A percentile compares a stretch with the other conserved stretches of the same genome.
These are phyloP conservation scores for Pristionchus mayeri DNA, from an alignment of 2,888 invertebrate species.

Conservation along the genomic window DNA sequence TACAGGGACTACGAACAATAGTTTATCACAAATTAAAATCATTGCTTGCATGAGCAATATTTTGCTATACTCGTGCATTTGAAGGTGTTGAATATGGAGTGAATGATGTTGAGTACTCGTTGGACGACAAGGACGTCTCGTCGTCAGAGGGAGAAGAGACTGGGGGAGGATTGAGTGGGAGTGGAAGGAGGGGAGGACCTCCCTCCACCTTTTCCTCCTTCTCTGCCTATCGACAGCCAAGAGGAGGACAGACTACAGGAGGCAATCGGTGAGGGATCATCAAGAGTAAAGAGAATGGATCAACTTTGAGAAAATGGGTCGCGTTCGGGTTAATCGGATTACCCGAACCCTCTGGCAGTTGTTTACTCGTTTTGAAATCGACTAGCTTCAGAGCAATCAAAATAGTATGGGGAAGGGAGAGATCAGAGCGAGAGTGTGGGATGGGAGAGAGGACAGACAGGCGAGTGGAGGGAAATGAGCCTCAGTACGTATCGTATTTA, in stretches of 20 bases:
- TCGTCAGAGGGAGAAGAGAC: slow-evolving; percentile 22
- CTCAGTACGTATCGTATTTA: too few relatives aligned
- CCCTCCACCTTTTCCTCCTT: slow-evolving; percentile 40
- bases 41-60: background rate
- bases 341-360: too few relatives aligned
- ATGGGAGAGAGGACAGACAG: too few relatives aligned
- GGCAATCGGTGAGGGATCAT: background rate
- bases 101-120: slow-evolving; percentile 58
- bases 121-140: slow-evolving; percentile 61
- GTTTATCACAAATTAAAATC: too few relatives aligned
- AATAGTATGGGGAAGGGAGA: too few relatives aligned
- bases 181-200: slow-evolving; percentile 41
- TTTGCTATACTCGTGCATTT: background rate
- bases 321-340: too few relatives aligned
- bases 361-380: too few relatives aligned
- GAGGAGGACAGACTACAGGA: slow-evolving; percentile 20
- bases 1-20: too few relatives aligned
- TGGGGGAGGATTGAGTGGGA: background rate
- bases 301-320: too few relatives aligned
- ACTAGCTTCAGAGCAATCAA: too few relatives aligned
- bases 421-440: too few relatives aligned
- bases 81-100: background rate
- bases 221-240: slow-evolving; percentile 45
- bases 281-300: background rate
- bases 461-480: too few relatives aligned